These are phyloP conservation scores for Drosophila mercatorum DNA, from an alignment of 2,888 invertebrate species.

Conservation along the genomic window DNA sequence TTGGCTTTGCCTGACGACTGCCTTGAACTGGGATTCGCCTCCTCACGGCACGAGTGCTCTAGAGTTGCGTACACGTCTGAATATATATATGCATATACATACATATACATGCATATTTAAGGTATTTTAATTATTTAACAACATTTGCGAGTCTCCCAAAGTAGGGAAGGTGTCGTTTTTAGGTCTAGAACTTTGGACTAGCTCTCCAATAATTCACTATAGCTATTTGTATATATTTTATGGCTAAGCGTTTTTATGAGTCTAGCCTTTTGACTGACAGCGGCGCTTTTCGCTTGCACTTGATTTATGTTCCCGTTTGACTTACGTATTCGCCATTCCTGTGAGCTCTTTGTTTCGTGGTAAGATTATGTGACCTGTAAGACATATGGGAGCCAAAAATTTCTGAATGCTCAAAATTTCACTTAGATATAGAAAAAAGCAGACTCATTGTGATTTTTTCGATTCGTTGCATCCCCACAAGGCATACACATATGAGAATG, in stretches of 20 bases:
- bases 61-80: background rate
- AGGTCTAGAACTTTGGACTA: slow-evolving; percentile 53
- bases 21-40: slow-evolving; percentile 20
- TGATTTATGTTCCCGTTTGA: slow-evolving; percentile 67
- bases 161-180: slow-evolving; percentile 67
- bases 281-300: slow-evolving; percentile 61
- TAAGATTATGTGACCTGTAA: slow-evolving; percentile 4
- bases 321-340: slow-evolving; percentile 41
- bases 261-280: slow-evolving; percentile 38
- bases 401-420: background rate
- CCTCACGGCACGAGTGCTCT: background rate
- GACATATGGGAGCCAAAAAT: background rate
- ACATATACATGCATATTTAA: slow-evolving; percentile 35
- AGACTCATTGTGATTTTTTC: too few species aligned
- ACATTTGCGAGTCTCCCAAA: slow-evolving; percentile 55
- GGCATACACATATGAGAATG: too few species aligned
- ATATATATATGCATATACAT: slow-evolving; percentile 7
- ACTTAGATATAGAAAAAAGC: background rate
- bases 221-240: slow-evolving; percentile 57
- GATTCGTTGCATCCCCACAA: too few species aligned
- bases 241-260: slow-evolving; percentile 35
- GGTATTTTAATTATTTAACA: slow-evolving; percentile 78
- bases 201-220: slow-evolving; percentile 47
- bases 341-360: slow-evolving; percentile 9
- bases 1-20: slow-evolving; percentile 61